Percentiles rank a stretch among this genome's conserved stretches.
Evolutionary conservation across 2,888 invertebrate species (phyloP).

Genomic region (Papilio protenor): DNA sequence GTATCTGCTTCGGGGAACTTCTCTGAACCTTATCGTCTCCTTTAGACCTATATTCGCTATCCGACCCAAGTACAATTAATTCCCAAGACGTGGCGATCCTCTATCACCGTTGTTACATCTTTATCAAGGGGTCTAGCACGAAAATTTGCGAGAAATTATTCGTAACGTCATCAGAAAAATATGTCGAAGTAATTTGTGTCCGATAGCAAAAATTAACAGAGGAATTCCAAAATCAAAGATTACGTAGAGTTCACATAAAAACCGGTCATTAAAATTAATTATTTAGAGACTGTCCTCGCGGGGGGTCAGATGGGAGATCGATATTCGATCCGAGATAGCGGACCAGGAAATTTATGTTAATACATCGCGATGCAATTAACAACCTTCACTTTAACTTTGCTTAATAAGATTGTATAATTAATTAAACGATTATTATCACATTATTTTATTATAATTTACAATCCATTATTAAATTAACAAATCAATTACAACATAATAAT

Average conservation of each 20-base stretch:
- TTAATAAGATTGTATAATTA: constrained; percentile 40
- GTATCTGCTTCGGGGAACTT: no score
- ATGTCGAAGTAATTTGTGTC: no score
- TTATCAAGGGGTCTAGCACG: no score
- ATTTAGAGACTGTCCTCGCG: constrained; percentile 50
- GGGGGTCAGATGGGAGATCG: constrained; percentile 50
- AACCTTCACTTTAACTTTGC: constrained; percentile 39
- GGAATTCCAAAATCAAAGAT: constrained; percentile 30
- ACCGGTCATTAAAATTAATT: constrained; percentile 57
- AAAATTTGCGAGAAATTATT: no score
- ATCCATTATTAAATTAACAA: neutral
- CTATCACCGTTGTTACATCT: no score
- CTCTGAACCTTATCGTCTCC: no score
- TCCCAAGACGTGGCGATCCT: no score
- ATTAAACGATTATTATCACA: constrained; percentile 32
- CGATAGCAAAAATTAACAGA: neutral
- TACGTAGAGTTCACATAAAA: constrained; percentile 36
- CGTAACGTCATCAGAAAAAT: no score
- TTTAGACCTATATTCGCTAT: no score
- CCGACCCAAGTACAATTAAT: no score
- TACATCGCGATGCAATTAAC: constrained; percentile 37
- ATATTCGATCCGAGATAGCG: constrained; percentile 48
- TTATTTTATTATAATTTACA: constrained; percentile 13
- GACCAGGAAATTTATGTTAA: constrained; percentile 46
- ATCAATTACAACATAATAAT: no score